Evolutionary conservation across 2,888 invertebrate species (phyloP).

Genomic region (Bimastos eiseni): DNA sequence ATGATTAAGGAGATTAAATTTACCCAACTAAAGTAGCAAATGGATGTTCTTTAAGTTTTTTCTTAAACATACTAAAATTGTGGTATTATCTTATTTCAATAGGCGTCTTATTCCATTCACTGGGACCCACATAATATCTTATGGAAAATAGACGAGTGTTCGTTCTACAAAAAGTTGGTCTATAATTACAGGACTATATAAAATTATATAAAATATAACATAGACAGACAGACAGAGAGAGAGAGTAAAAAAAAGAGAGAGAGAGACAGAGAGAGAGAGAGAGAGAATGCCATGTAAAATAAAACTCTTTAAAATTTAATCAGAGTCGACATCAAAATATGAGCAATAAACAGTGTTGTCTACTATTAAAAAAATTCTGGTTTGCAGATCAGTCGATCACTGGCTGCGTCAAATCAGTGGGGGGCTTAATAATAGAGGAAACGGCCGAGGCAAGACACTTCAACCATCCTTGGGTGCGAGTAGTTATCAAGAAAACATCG

Average conservation of each 20-base stretch:
- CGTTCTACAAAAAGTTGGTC: no score
- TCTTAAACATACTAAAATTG: no score
- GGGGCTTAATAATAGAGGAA: background rate
- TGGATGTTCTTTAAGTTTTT: no score
- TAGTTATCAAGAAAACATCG: background rate
- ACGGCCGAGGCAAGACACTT: background rate
- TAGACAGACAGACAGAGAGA: constrained; percentile 36
- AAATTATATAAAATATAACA: constrained; percentile 32
- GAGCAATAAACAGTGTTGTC: background rate
- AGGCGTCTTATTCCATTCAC: no score
- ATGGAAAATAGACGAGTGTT: no score
- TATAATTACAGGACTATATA: no score
- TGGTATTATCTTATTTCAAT: no score
- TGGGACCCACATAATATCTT: no score
- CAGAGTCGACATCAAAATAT: background rate
- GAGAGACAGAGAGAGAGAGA: background rate
- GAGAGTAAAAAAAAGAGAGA: constrained; percentile 20
- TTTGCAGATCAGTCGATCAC: background rate
- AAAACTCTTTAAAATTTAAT: background rate
- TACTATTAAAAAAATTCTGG: background rate
- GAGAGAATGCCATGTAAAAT: background rate
- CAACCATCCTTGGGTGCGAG: background rate
- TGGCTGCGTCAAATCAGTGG: background rate
- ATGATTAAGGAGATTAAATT: no score
- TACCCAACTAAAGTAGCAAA: no score